phyloP scores from a whole-genome alignment of 2,888 invertebrate genomes.

The Miltochrista miniata region DNA sequence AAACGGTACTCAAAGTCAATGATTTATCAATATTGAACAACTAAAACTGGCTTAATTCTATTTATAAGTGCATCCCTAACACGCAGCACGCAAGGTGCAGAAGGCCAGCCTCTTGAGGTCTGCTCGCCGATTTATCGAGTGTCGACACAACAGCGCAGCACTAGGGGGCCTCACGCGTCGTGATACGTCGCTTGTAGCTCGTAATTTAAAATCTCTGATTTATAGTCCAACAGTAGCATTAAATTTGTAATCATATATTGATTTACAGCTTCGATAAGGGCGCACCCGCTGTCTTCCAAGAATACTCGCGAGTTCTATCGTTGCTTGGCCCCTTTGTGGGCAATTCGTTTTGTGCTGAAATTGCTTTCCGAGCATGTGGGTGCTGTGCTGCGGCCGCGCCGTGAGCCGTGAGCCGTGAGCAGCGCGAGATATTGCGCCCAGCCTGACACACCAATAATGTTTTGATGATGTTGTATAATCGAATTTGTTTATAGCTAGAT shows the following conservation, averaged over 20 bases:
- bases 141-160: slow-evolving; percentile 77
- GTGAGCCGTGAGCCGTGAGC: no score
- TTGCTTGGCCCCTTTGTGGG: slow-evolving; percentile 42
- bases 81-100: slow-evolving; percentile 34
- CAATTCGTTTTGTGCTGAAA: slow-evolving; percentile 57
- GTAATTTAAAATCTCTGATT: slow-evolving; percentile 82
- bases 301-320: slow-evolving; percentile 61
- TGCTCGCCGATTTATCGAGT: slow-evolving; percentile 66
- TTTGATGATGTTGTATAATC: slow-evolving; percentile 42
- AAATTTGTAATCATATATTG: slow-evolving; percentile 84
- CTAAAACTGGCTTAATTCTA: slow-evolving; percentile 43
- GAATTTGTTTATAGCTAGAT: slow-evolving; percentile 38
- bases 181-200: slow-evolving; percentile 75
- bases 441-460: slow-evolving; percentile 29
- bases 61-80: slow-evolving; percentile 45
- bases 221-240: slow-evolving; percentile 83
- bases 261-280: slow-evolving; percentile 80
- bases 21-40: slow-evolving; percentile 51
- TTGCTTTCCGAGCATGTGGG: slow-evolving; percentile 60
- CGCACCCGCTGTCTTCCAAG: slow-evolving; percentile 73
- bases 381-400: slow-evolving; percentile 11
- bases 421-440: slow-evolving; percentile 29
- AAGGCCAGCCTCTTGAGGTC: slow-evolving; percentile 12
- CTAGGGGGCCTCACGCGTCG: slow-evolving; percentile 82
- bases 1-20: slow-evolving; percentile 30